Base-by-base conservation (phyloP, 2,797 vertebrate species). In the Tolypeutes matacus region DNA sequence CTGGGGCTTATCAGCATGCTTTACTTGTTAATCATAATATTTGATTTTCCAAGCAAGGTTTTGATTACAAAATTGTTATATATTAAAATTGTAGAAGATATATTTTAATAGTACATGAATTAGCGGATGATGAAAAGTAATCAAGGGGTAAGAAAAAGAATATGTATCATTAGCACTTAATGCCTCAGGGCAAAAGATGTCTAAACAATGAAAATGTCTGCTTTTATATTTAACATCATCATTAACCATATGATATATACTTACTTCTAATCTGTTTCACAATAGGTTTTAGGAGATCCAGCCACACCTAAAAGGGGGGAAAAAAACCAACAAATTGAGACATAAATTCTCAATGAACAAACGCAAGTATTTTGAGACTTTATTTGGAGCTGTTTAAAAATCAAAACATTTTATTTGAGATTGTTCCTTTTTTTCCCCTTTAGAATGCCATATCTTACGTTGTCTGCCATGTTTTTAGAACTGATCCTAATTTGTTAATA, bases 181-280 rank as follows among this genome's bases (percentile, higher is more conserved):
- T 0, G 21, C 23, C 75, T 31, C 23, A 73, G 42, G 70, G 36
- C 46, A 58, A 39, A 39, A 2, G 7, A 15, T 0, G 0, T 53
- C 77, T 51, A 31, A 3, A 82, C 9, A 0, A 5, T 21, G 81
- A 51, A 27, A 62, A 51, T 0, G 7, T 10, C 65, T 25, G 81
- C 69, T 60, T 86, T 53, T 23, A 5, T 2, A 36, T 51, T 39
- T 51, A 39, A 49, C 46, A 4, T 17, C 18, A 21, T 29, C 3
- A 11, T 29, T 20, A 62, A 83, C 65, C 25, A 46, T 0, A 27
- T 0, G 1, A 58, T 0, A 39, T 85, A 84, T 95, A 99, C 99
- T 99, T 98, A 99, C 99, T 99, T 98, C 99, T 98, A 95, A 99
- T 99, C 98, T 99, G 99, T 96, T 99, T 99, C 95, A 99, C 98